Evolutionary conservation across 2,888 invertebrate species (phyloP).

Genomic region (Drosophila affinis): DNA sequence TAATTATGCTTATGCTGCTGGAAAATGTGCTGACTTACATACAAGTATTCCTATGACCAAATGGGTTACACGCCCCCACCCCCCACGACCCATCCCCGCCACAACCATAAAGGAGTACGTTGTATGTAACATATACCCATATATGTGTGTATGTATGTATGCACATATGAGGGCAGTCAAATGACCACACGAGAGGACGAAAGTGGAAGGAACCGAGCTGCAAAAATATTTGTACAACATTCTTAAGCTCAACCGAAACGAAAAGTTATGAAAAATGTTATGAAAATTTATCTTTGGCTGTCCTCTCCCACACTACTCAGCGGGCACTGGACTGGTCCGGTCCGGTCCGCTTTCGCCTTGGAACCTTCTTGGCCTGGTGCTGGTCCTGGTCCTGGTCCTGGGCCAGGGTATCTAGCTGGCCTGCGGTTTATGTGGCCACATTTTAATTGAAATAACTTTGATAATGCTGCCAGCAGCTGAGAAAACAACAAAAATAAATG

Average conservation of each 20-base stretch:
- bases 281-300: constrained; percentile 59
- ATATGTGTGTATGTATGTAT: not conserved
- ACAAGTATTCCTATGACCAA: constrained; percentile 29
- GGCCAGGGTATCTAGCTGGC: constrained; percentile 1
- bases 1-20: constrained; percentile 70
- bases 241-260: constrained; percentile 75
- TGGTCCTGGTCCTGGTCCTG: not conserved
- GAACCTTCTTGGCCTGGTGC: not conserved
- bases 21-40: constrained; percentile 53
- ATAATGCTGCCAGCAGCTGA: constrained; percentile 14
- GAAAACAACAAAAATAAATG: constrained; percentile 1
- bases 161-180: constrained; percentile 27
- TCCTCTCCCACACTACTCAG: constrained; percentile 3
- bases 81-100: too few relatives aligned
- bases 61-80: constrained; percentile 7
- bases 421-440: constrained; percentile 47
- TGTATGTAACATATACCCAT: constrained; percentile 12
- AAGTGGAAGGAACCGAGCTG: constrained; percentile 34
- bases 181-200: constrained; percentile 58
- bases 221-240: constrained; percentile 70
- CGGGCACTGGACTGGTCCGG: constrained; percentile 2
- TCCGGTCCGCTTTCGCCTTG: not conserved
- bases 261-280: constrained; percentile 77
- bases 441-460: constrained; percentile 69
- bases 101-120: not conserved